Percentiles rank a stretch among this genome's conserved stretches.
Conservation (phyloP, 2,888 invertebrate genomes). For the Callyntrura sp. region DNA sequence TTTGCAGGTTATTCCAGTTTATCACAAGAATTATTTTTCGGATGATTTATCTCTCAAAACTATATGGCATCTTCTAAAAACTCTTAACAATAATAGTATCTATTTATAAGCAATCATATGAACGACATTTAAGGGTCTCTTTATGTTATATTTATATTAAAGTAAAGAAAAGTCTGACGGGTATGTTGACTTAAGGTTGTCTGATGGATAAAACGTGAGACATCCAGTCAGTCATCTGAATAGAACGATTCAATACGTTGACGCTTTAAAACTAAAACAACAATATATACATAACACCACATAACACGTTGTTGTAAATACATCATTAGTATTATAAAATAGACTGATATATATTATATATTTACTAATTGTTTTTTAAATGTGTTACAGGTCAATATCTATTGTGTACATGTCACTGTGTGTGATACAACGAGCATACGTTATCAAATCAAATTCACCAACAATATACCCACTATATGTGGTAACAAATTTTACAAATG, state of each 20-base stretch:
- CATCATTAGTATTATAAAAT: slow-evolving; percentile 35
- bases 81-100: neutral
- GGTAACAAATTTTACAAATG: neutral
- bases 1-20: slow-evolving; percentile 61
- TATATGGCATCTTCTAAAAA: slow-evolving; percentile 38
- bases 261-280: neutral
- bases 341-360: neutral
- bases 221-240: slow-evolving; percentile 61
- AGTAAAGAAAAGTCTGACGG: slow-evolving; percentile 17
- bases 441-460: neutral
- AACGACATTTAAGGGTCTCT: neutral
- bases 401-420: neutral
- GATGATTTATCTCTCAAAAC: neutral
- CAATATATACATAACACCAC: neutral
- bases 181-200: slow-evolving; percentile 33
- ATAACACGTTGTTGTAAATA: neutral
- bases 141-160: slow-evolving; percentile 23
- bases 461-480: no score
- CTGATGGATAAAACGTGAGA: slow-evolving; percentile 13
- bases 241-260: neutral
- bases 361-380: neutral
- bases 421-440: neutral
- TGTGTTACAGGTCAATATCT: neutral
- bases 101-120: neutral
- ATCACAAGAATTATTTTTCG: slow-evolving; percentile 62